Evolutionary conservation across 2,113 vertebrate genomes (phyloP), one percentile per base, ranked within the genome.

Genomic region (Pelmatolapia mariae): DNA sequence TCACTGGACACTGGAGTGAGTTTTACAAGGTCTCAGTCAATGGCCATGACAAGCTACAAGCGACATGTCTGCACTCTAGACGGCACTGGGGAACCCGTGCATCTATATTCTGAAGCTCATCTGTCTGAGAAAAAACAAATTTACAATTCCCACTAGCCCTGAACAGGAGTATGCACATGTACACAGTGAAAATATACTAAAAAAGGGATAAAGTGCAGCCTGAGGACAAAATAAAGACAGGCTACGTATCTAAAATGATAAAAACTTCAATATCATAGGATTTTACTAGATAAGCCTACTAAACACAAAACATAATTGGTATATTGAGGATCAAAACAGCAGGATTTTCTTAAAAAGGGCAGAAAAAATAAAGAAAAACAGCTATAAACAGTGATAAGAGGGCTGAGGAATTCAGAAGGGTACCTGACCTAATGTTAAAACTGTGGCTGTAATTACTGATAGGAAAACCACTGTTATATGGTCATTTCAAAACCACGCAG

Each of bases 11-110:
- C 50, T 52, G 26, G 45, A 11, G 31, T 31, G 84, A 89, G 86
- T 90, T 93, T 92, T 90, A 93, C 95, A 94, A 91, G 89, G 78
- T 86, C 45, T 84, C 89, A 88, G 91, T 92, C 94, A 88, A 93
- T 93, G 92, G 52, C 82, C 3, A 10, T 89, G 89, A 94, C 87
- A 84, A 87, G 85, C 87, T 92, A 94, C 89, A 90, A 92, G 86
- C 10, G 10, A 81, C 85, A 38, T 78, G 33, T 86, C 81, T 84
- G 59, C 92, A 50, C 84, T 84, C 81, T 53, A 78, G 76, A 87
- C 53, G 76, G 57, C 89, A 33, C 86, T 11, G 47, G 40, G 52
- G 54, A 53, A 52, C 56, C 29, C 11, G 80, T 19, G 36, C 36
- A 43, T 89, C 79, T 63, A 68, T 81, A 47, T 33, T 50, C 82